A percentile compares a stretch with the other conserved stretches of the same genome.
Conservation (phyloP, 2,113 vertebrate species). For the Terrapene triunguis region DNA sequence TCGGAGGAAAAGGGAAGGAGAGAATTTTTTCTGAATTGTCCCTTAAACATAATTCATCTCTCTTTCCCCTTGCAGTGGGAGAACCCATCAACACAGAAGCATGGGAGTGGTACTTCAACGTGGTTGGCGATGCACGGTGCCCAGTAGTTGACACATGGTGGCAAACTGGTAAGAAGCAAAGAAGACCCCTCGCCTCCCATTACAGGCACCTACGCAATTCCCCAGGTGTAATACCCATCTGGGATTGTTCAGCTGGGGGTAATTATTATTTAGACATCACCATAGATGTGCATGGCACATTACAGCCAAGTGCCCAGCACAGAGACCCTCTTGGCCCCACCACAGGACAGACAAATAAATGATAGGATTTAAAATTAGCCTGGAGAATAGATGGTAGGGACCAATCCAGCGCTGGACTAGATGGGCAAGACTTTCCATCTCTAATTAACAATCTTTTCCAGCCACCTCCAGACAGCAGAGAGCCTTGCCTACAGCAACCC, state of each 20-base stretch:
- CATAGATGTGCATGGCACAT: background rate
- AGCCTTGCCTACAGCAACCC: background rate
- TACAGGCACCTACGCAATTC: background rate
- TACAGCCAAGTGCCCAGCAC: background rate
- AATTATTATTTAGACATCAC: background rate
- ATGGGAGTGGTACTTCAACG: constrained; percentile 90
- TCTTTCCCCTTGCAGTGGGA: constrained; percentile 82
- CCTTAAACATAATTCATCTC: background rate
- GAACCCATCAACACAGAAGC: constrained; percentile 93
- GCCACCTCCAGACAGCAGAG: background rate
- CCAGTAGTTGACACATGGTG: constrained; percentile 94
- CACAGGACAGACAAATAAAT: background rate
- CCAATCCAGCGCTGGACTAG: background rate
- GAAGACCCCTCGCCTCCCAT: rapidly evolving
- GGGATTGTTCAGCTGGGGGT: background rate
- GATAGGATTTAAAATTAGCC: background rate
- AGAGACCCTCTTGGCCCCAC: background rate
- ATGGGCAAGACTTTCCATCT: background rate
- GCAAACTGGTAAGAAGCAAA: constrained; percentile 88
- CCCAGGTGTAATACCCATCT: background rate
- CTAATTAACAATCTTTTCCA: background rate
- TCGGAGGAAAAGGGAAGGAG: background rate
- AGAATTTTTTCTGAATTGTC: background rate
- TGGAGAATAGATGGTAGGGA: background rate
- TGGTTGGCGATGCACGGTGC: constrained; percentile 88